Base-by-base conservation (phyloP, 2,888 invertebrate species). In the Blomia tropicalis region DNA sequence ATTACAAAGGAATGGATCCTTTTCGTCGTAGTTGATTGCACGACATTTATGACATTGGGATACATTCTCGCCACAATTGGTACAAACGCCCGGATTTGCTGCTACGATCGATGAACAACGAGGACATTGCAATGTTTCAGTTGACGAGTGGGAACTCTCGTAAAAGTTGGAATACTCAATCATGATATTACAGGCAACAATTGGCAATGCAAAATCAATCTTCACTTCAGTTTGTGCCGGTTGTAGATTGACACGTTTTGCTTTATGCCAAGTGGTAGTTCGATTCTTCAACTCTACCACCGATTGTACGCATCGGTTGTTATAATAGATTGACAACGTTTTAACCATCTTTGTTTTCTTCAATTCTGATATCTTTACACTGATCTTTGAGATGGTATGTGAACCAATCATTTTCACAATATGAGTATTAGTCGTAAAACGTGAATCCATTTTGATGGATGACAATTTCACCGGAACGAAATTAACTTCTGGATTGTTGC, bases 21-120 rank as follows among this genome's bases (percentile, higher is more conserved):
- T 92, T 74, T 96, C 95, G 74, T 95, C 95, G 75, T 96, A 96
- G 76, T 98, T 96, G 69, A 98, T 98, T 0, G 95, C 91, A 27
- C 92, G 85, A 77, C 96, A 98, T 76, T 96, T 96, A 77, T 95
- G 93, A 71, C 96, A 98, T 71, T 98, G 98, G 77, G 90, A 96
- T 0, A 96, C 96, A 74, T 96, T 96, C 74, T 98, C 96, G 0
- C 96, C 95, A 72, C 92, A 92, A 74, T 91, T 92, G 0, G 85
- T 87, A 72, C 96, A 96, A 0, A 96, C 92, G 0, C 96, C 96
- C 7, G 62, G 62, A 41, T 92, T 92, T 0, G 96, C 89, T 0
- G 93, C 91, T 0, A 98, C 96, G 0, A 90, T 87, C 27, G 93
- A 91, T 64, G 91, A 91, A 73, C 96, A 98, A 27, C 95, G 80